Percentiles rank a stretch among this genome's conserved stretches.
These are phyloP conservation scores for Cygnus olor DNA, from an alignment of 2,797 vertebrate genomes.

Conservation along the genomic window DNA sequence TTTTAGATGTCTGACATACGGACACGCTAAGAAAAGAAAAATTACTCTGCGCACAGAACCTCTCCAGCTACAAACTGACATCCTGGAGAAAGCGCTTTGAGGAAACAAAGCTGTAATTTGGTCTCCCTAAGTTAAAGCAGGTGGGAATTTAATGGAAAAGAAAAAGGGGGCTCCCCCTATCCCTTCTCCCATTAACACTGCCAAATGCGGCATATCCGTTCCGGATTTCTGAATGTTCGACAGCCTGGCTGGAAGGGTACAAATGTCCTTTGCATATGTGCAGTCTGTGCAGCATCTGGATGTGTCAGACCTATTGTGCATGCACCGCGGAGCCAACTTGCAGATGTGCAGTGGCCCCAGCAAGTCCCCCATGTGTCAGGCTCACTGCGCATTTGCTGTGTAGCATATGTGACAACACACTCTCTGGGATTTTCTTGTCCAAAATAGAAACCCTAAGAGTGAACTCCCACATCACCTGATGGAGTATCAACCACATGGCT, in stretches of 20 bases:
- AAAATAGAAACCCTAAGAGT: background rate
- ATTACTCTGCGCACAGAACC: background rate
- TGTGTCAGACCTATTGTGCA: background rate
- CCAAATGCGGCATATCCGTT: constrained; percentile 14
- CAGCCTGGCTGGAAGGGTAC: background rate
- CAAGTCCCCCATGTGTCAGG: background rate
- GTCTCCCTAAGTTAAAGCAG: constrained; percentile 25
- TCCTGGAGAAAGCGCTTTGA: background rate
- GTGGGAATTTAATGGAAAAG: constrained; percentile 28
- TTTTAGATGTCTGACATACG: background rate
- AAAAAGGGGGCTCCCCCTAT: background rate
- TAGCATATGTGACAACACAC: background rate
- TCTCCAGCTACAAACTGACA: constrained; percentile 14
- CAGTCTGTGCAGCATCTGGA: constrained; percentile 60
- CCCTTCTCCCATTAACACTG: constrained; percentile 25
- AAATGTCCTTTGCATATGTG: constrained; percentile 40
- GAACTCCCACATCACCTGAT: background rate
- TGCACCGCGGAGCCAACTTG: background rate
- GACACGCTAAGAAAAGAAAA: background rate
- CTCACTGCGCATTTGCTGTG: background rate
- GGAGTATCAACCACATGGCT: background rate
- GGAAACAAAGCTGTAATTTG: constrained; percentile 18
- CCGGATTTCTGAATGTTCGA: background rate
- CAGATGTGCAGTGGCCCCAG: background rate
- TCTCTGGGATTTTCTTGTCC: background rate